Evolutionary conservation across 2,888 invertebrate species (phyloP).

Genomic region (Xanthia icteritia): DNA sequence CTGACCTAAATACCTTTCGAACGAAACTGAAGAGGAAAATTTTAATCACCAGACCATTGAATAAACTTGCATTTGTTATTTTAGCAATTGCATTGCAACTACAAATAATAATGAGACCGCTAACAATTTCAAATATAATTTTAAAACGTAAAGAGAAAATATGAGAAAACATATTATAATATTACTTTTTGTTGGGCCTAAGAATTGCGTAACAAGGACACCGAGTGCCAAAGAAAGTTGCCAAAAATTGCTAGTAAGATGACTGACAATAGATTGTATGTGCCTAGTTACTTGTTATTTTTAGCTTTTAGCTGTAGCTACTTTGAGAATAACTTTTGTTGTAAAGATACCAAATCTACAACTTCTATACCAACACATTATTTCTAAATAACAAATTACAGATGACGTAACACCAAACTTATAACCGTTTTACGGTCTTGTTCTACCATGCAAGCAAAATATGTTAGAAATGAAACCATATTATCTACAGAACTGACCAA

Average conservation of each 20-base stretch:
- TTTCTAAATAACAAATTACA: constrained; percentile 1
- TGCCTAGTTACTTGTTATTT: constrained; percentile 14
- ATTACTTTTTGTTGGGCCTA: constrained; percentile 14
- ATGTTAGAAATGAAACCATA: constrained; percentile 66
- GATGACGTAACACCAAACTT: constrained; percentile 24
- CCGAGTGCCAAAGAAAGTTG: constrained; percentile 58
- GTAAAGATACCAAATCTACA: background rate
- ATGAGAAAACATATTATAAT: background rate
- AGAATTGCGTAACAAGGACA: constrained; percentile 25
- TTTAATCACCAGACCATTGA: constrained; percentile 4
- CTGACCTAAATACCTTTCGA: constrained; percentile 60
- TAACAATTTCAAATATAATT: background rate
- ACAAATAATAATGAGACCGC: background rate
- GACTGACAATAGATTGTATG: constrained; percentile 38
- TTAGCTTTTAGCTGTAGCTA: constrained; percentile 8
- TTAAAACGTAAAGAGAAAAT: background rate
- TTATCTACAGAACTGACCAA: constrained; percentile 64
- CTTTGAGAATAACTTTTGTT: background rate
- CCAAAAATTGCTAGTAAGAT: constrained; percentile 50
- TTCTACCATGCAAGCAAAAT: constrained; percentile 46
- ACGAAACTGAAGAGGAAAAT: constrained; percentile 59
- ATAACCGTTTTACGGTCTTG: constrained; percentile 38
- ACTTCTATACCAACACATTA: background rate
- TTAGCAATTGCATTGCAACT: constrained; percentile 8
- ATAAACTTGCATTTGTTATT: constrained; percentile 16